Conservation (phyloP, 2,113 vertebrate species). For the Vulpes lagopus region DNA sequence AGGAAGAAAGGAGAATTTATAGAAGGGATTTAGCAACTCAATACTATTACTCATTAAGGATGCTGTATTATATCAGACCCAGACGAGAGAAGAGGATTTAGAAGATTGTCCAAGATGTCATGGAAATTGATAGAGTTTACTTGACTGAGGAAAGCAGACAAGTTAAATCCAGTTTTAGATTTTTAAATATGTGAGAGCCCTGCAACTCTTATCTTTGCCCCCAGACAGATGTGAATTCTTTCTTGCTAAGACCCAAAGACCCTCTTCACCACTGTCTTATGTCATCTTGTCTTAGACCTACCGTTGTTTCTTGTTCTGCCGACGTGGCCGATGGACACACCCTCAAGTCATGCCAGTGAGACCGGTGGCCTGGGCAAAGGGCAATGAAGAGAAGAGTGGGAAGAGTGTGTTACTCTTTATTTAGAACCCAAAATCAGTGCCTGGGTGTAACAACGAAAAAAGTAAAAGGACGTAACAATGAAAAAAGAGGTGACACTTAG, state of each 20-base stretch:
- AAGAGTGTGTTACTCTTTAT: neutral
- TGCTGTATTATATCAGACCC: constrained; percentile 68
- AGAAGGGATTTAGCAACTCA: constrained; percentile 58
- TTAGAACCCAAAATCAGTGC: neutral
- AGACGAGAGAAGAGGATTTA: constrained; percentile 69
- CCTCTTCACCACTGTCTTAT: constrained; percentile 56
- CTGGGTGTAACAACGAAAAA: neutral
- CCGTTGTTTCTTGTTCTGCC: neutral
- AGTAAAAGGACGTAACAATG: neutral
- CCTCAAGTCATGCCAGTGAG: neutral
- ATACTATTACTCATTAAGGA: constrained; percentile 64
- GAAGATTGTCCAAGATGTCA: constrained; percentile 64
- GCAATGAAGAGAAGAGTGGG: neutral
- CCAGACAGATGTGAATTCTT: constrained; percentile 52
- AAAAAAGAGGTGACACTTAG: neutral
- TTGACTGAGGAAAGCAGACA: constrained; percentile 64
- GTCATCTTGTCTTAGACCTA: constrained; percentile 45
- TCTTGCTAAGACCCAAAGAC: constrained; percentile 32
- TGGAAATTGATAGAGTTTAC: constrained; percentile 72
- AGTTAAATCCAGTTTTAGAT: constrained; percentile 61
- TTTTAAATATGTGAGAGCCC: constrained; percentile 65
- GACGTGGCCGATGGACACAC: neutral
- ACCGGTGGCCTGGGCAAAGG: neutral
- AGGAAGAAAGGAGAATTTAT: constrained; percentile 72
- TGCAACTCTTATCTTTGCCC: constrained; percentile 70